phyloP scores from a whole-genome alignment of 2,797 vertebrate species.

The Anguilla megastoma region DNA sequence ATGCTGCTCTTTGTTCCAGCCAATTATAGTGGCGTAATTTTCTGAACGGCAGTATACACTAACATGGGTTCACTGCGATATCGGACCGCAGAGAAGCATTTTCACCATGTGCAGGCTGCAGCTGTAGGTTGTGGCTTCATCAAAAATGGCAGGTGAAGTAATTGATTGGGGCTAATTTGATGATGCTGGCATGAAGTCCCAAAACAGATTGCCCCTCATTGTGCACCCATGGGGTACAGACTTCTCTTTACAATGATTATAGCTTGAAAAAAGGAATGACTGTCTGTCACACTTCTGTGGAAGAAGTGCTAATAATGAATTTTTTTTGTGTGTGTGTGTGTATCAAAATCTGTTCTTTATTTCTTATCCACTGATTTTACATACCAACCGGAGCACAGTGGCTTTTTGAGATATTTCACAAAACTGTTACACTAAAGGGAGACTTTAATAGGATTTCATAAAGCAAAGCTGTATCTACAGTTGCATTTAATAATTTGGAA shows the following conservation, averaged over 20 bases:
- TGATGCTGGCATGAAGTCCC: conserved; percentile 3
- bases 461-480: not conserved
- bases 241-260: not conserved
- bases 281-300: not conserved
- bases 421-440: not conserved
- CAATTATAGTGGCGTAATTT: not conserved
- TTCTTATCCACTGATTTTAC: not conserved
- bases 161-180: conserved; percentile 2
- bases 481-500: not conserved
- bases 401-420: not conserved
- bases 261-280: not conserved
- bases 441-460: not conserved
- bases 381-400: not conserved
- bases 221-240: not conserved
- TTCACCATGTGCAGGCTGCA: not conserved
- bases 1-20: not conserved
- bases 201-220: not conserved
- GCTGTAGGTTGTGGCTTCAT: not conserved
- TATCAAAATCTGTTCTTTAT: not conserved
- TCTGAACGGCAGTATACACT: not conserved
- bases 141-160: not conserved
- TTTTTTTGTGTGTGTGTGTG: no score
- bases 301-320: not conserved
- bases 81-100: not conserved
- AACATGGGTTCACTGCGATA: not conserved